Evolutionary conservation across 2,797 vertebrate genomes (phyloP).

Genomic region (Amazona finschi): DNA sequence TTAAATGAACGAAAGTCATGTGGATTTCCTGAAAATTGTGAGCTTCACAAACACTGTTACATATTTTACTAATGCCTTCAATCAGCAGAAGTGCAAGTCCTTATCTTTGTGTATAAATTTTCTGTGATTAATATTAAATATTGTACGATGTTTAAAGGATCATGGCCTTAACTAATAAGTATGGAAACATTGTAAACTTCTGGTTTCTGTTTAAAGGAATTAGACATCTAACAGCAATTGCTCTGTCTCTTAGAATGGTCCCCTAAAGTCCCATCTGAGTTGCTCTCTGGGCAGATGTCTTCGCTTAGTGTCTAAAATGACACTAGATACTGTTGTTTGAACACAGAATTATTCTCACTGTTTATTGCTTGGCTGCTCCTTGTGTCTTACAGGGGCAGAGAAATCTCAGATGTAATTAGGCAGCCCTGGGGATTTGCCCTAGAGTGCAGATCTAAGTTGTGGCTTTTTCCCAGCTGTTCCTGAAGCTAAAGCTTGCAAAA

Average conservation of each 20-base stretch:
- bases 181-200: not conserved
- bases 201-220: conserved; percentile 3
- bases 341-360: not conserved
- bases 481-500: not conserved
- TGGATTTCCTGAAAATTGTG: not conserved
- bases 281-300: conserved; percentile 29
- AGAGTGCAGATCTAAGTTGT: not conserved
- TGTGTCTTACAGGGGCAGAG: not conserved
- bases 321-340: not conserved
- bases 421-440: not conserved
- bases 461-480: not conserved
- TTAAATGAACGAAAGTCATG: not conserved
- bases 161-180: not conserved
- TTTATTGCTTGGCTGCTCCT: conserved; percentile 41
- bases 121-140: conserved; percentile 1
- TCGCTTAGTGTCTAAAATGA: not conserved
- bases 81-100: not conserved
- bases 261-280: not conserved
- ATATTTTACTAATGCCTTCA: not conserved
- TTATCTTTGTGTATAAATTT: not conserved
- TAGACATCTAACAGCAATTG: not conserved
- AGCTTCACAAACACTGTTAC: not conserved
- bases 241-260: not conserved
- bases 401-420: conserved; percentile 13
- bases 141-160: not conserved